Conservation (phyloP, 1,140 invertebrate genomes). For the Dinoponera quadriceps region DNA sequence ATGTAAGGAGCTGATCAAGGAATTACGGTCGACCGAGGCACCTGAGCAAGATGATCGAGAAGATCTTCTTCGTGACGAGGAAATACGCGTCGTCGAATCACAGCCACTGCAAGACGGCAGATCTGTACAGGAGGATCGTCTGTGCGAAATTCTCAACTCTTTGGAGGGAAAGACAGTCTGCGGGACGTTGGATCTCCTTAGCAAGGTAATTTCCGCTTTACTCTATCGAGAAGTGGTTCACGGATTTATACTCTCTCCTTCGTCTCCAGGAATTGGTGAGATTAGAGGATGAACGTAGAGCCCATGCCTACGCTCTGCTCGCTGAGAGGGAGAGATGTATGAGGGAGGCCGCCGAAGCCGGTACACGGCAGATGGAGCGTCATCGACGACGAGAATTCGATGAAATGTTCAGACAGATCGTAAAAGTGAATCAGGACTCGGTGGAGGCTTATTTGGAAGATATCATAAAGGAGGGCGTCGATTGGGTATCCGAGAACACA, state of each 20-base stretch:
- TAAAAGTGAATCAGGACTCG: constrained; percentile 87
- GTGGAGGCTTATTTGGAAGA: constrained; percentile 89
- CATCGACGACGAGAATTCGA: constrained; percentile 89
- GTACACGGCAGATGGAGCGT: constrained; percentile 89
- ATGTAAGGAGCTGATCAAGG: constrained; percentile 89
- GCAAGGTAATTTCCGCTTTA: constrained; percentile 82
- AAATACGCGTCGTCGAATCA: constrained; percentile 82
- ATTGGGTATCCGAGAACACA: constrained; percentile 86
- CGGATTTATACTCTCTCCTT: background rate
- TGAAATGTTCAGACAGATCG: constrained; percentile 91
- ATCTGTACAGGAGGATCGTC: constrained; percentile 82
- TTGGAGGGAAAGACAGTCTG: constrained; percentile 89
- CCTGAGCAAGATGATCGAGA: constrained; percentile 86
- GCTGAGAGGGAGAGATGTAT: constrained; percentile 89
- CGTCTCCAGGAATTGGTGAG: constrained; percentile 88
- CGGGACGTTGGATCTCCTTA: constrained; percentile 90
- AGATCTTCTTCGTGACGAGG: constrained; percentile 84
- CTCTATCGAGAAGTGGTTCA: background rate
- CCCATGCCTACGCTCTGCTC: constrained; percentile 90
- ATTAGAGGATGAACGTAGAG: constrained; percentile 90
- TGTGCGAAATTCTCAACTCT: constrained; percentile 86
- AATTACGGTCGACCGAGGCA: constrained; percentile 88
- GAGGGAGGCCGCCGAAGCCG: constrained; percentile 91
- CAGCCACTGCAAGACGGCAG: constrained; percentile 77
- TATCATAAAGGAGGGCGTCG: constrained; percentile 87